A percentile compares a stretch with the other conserved stretches of the same genome.
Conservation (phyloP, 1,140 invertebrate species). For the Oryzaephilus surinamensis region DNA sequence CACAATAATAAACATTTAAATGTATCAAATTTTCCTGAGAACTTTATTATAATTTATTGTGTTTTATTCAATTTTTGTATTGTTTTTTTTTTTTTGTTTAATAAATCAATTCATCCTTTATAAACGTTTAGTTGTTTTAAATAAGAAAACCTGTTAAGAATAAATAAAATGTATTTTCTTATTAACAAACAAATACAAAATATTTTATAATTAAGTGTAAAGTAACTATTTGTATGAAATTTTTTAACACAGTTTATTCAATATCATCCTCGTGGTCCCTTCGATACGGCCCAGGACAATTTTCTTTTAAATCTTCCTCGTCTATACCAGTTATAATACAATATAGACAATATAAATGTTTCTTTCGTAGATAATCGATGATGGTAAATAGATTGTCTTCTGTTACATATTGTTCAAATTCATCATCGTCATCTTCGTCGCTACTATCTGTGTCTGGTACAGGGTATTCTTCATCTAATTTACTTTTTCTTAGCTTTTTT, state of each 20-base stretch:
- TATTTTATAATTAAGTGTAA: too few species aligned
- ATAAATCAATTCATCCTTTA: too few species aligned
- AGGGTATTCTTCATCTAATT: constrained; percentile 31
- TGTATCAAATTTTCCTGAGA: too few species aligned
- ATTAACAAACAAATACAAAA: neutral
- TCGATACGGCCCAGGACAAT: constrained; percentile 55
- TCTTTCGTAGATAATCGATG: constrained; percentile 54
- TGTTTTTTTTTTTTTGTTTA: constrained; percentile 9
- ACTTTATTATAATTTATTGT: neutral
- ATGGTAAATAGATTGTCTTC: constrained; percentile 35
- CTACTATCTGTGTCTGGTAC: too few species aligned
- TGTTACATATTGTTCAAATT: constrained; percentile 31
- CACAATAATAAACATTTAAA: constrained; percentile 26
- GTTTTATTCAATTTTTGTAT: neutral
- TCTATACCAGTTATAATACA: constrained; percentile 58
- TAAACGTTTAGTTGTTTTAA: too few species aligned
- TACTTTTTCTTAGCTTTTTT: constrained; percentile 31
- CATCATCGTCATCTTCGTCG: constrained; percentile 29
- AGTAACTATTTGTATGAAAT: too few species aligned
- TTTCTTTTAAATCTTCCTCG: constrained; percentile 47
- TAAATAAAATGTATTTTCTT: constrained; percentile 1
- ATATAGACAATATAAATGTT: constrained; percentile 70
- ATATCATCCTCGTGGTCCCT: constrained; percentile 47
- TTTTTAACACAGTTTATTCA: too few species aligned
- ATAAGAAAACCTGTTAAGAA: too few species aligned